These are phyloP conservation scores for Drosophila helvetica DNA, from an alignment of 2,888 invertebrate species.

Conservation along the genomic window DNA sequence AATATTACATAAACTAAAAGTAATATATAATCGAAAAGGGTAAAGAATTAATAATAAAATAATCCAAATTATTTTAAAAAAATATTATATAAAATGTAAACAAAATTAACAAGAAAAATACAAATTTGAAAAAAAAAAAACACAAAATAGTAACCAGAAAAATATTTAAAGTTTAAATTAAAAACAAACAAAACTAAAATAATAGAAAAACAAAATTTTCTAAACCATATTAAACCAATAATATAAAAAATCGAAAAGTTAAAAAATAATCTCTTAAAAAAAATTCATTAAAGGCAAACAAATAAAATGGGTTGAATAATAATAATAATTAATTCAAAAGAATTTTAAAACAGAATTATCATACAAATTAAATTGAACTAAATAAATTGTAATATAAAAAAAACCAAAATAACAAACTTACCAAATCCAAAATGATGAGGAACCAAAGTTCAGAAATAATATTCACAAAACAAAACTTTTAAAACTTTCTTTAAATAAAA, in stretches of 20 bases:
- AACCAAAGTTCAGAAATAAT: not conserved
- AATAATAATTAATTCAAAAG: slow-evolving; percentile 10
- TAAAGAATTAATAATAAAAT: not conserved
- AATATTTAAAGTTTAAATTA: too few relatives aligned
- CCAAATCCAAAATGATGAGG: slow-evolving; percentile 4
- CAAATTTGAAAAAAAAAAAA: too few relatives aligned
- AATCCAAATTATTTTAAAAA: too few relatives aligned
- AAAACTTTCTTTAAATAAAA: not conserved
- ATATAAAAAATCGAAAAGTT: too few relatives aligned
- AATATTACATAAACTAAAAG: too few relatives aligned
- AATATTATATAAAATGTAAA: too few relatives aligned
- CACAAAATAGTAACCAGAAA: too few relatives aligned
- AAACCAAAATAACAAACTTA: slow-evolving; percentile 34
- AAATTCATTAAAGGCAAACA: too few relatives aligned
- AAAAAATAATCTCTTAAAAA: too few relatives aligned
- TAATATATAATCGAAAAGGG: too few relatives aligned
- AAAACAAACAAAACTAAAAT: not conserved
- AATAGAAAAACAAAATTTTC: slow-evolving; percentile 3
- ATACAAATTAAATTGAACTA: not conserved
- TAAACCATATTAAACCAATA: too few relatives aligned
- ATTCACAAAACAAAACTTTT: not conserved
- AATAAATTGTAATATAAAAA: not conserved
- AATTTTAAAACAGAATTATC: slow-evolving; percentile 6
- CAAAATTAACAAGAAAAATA: too few relatives aligned
- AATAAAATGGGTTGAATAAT: not conserved